phyloP scores from a whole-genome alignment of 2,888 invertebrate genomes.

The Phragmatobia fuliginosa region DNA sequence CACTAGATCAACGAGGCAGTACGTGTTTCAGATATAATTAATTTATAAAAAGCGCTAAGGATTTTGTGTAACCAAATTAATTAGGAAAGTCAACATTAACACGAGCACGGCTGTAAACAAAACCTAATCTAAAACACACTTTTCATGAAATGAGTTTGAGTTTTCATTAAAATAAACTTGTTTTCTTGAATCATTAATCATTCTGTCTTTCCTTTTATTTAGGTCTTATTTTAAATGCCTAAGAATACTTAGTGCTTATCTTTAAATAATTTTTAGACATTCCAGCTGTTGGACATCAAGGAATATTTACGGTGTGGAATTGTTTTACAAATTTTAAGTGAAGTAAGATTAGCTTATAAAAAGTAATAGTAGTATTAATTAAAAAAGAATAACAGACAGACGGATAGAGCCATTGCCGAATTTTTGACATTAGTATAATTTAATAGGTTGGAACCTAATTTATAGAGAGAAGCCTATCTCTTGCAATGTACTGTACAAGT shows the following conservation, averaged over 20 bases:
- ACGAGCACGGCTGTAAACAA: neutral
- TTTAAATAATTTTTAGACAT: constrained; percentile 7
- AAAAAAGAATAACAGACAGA: too few species aligned
- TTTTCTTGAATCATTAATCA: neutral
- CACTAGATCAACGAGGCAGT: too few species aligned
- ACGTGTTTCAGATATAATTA: neutral
- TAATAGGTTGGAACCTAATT: too few species aligned
- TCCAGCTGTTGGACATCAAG: neutral
- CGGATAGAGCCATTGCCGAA: too few species aligned
- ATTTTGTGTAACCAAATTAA: neutral
- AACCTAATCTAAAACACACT: neutral
- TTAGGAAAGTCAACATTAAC: neutral
- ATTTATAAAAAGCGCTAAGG: neutral
- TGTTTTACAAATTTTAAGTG: neutral
- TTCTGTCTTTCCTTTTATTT: neutral
- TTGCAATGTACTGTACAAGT: too few species aligned
- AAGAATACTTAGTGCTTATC: neutral
- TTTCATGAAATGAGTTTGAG: neutral
- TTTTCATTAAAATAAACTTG: neutral
- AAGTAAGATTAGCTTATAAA: too few species aligned
- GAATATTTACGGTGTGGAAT: neutral
- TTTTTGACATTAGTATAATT: too few species aligned
- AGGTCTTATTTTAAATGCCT: neutral
- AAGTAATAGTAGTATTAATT: too few species aligned
- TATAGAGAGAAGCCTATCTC: too few species aligned